Evolutionary conservation across 1,140 invertebrate species (phyloP).

Genomic region (Protaetia brevitarsis): DNA sequence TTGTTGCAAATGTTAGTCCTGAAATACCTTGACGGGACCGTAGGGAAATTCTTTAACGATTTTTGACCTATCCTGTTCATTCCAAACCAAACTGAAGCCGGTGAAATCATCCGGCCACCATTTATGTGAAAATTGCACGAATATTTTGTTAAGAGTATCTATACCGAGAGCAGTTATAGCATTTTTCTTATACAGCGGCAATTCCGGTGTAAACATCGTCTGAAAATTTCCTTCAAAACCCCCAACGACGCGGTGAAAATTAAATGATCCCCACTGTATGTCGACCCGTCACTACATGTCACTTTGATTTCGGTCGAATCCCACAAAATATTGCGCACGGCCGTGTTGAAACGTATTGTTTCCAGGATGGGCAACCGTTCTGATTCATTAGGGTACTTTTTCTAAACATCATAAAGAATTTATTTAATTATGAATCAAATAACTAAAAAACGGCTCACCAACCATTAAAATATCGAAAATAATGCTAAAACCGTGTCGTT

Average conservation of each 20-base stretch:
- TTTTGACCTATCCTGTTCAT: conserved; percentile 48
- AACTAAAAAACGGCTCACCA: too few species aligned
- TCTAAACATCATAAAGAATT: too few species aligned
- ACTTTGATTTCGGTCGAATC: conserved; percentile 46
- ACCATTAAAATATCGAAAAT: conserved; percentile 60
- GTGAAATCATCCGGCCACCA: conserved; percentile 59
- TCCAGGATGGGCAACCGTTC: conserved; percentile 31
- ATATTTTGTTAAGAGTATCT: conserved; percentile 74
- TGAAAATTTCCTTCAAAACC: conserved; percentile 62
- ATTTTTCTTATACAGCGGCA: conserved; percentile 58
- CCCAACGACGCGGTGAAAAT: conserved; percentile 66
- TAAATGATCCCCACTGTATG: conserved; percentile 59
- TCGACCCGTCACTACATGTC: conserved; percentile 57
- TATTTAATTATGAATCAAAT: too few species aligned
- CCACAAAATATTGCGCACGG: conserved; percentile 53
- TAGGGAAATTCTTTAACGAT: conserved; percentile 27
- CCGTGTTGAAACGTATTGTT: conserved; percentile 50
- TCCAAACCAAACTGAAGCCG: conserved; percentile 57
- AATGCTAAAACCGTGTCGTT: conserved; percentile 56
- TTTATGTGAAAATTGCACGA: conserved; percentile 60
- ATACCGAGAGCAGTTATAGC: conserved; percentile 63
- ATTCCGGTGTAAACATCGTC: conserved; percentile 57
- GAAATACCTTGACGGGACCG: background rate
- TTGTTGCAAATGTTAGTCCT: background rate
- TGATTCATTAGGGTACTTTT: conserved; percentile 32